Evolutionary conservation across 2,888 invertebrate species (phyloP).

Genomic region (Tineola bisselliella): DNA sequence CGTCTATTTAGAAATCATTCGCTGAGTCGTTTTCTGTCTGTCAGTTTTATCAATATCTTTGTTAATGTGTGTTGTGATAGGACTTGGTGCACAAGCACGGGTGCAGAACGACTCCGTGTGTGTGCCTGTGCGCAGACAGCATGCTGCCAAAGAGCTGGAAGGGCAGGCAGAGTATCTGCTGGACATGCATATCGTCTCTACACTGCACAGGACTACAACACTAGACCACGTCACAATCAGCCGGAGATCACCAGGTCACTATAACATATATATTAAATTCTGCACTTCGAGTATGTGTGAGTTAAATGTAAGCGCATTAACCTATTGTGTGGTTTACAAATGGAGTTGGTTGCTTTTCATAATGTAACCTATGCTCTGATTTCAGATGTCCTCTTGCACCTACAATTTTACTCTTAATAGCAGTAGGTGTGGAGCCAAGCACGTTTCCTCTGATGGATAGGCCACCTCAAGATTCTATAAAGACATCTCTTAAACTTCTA

Average conservation of each 20-base stretch:
- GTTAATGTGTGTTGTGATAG: slow-evolving; percentile 33
- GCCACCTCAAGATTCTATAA: slow-evolving; percentile 78
- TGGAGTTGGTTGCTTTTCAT: no score
- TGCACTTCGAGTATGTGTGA: no score
- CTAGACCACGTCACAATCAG: slow-evolving; percentile 74
- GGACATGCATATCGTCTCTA: slow-evolving; percentile 90
- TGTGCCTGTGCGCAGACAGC: slow-evolving; percentile 89
- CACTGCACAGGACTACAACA: slow-evolving; percentile 79
- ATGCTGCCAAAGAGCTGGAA: slow-evolving; percentile 91
- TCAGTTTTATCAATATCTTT: neutral
- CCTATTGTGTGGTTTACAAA: no score
- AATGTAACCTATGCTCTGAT: slow-evolving; percentile 7
- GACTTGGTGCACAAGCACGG: slow-evolving; percentile 81
- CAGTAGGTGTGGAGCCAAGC: slow-evolving; percentile 82
- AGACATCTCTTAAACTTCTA: slow-evolving; percentile 71
- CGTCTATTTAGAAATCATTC: no score
- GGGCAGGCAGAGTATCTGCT: slow-evolving; percentile 88
- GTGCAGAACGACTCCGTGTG: slow-evolving; percentile 84
- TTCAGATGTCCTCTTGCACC: slow-evolving; percentile 69
- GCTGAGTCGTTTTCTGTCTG: no score
- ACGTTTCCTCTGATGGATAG: slow-evolving; percentile 92
- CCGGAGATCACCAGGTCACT: slow-evolving; percentile 81
- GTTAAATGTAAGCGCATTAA: no score
- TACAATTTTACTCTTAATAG: slow-evolving; percentile 83
- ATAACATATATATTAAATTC: neutral